Conservation (phyloP, 35 echinoderm and acorn worm genomes). For the Stichopus chloronotus region DNA sequence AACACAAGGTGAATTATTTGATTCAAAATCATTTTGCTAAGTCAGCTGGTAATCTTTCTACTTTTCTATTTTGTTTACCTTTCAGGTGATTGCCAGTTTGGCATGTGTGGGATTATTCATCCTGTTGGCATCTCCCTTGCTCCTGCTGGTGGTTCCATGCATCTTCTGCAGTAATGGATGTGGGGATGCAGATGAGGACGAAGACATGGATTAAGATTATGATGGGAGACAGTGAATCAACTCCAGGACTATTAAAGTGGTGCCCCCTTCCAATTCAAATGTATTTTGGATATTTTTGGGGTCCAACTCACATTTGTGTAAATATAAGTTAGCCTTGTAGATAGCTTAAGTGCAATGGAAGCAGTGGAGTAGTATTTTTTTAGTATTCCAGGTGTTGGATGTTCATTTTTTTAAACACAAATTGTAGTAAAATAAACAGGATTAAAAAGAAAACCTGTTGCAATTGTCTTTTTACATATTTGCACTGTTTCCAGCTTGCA, state of each 20-base stretch:
- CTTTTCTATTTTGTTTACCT: neutral
- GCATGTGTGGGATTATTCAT: constrained; percentile 32
- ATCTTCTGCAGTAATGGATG: constrained; percentile 41
- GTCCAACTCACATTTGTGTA: too few relatives aligned
- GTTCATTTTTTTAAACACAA: neutral
- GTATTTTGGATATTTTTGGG: too few relatives aligned
- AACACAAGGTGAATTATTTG: too few relatives aligned
- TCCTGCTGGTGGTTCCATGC: constrained; percentile 39
- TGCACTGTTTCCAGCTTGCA: too few relatives aligned
- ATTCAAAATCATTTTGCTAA: too few relatives aligned
- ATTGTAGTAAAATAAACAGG: neutral
- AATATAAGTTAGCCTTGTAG: neutral
- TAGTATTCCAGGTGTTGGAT: neutral
- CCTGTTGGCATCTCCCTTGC: constrained; percentile 9
- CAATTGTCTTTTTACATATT: too few relatives aligned
- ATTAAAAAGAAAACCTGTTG: too few relatives aligned
- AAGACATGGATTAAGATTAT: neutral
- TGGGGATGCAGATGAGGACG: neutral
- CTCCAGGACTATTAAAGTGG: too few relatives aligned
- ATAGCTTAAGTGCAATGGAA: neutral
- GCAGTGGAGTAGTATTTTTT: neutral
- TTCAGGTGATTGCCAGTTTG: constrained; percentile 35
- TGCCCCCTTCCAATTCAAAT: too few relatives aligned
- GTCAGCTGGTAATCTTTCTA: neutral
- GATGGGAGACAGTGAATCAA: too few relatives aligned